These are phyloP conservation scores for Macrophya alboannulata DNA, from an alignment of 2,888 invertebrate species.

Conservation along the genomic window DNA sequence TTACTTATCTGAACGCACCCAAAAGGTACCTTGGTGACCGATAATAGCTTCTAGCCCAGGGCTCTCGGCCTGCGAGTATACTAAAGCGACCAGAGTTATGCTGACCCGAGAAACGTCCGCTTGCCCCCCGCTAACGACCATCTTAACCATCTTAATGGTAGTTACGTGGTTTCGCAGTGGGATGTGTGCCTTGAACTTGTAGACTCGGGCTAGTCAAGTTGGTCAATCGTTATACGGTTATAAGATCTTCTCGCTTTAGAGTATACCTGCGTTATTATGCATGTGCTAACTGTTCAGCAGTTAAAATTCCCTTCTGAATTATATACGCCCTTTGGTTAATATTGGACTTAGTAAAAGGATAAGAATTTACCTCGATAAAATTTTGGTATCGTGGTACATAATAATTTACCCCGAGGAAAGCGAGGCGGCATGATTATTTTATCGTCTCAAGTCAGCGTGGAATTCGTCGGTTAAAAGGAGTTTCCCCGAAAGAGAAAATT, in stretches of 20 bases:
- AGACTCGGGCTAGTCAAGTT: constrained; percentile 15
- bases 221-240: constrained; percentile 37
- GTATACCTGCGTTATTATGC: not conserved
- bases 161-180: constrained; percentile 54
- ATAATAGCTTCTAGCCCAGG: constrained; percentile 53
- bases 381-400: not conserved
- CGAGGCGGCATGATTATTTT: constrained; percentile 9
- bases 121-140: constrained; percentile 53
- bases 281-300: not conserved
- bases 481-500: not conserved
- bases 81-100: constrained; percentile 69
- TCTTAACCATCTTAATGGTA: constrained; percentile 55
- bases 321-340: not conserved
- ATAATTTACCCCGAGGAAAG: constrained; percentile 2
- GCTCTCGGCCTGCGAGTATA: constrained; percentile 57
- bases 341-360: not conserved
- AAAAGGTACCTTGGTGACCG: constrained; percentile 57
- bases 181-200: constrained; percentile 46
- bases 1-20: constrained; percentile 46
- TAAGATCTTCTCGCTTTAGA: not conserved
- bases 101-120: constrained; percentile 61
- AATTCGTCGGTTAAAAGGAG: not conserved
- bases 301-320: not conserved
- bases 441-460: not conserved
- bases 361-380: not conserved